These are phyloP conservation scores for Leucophenga montana DNA, from an alignment of 2,888 invertebrate genomes.

Conservation along the genomic window DNA sequence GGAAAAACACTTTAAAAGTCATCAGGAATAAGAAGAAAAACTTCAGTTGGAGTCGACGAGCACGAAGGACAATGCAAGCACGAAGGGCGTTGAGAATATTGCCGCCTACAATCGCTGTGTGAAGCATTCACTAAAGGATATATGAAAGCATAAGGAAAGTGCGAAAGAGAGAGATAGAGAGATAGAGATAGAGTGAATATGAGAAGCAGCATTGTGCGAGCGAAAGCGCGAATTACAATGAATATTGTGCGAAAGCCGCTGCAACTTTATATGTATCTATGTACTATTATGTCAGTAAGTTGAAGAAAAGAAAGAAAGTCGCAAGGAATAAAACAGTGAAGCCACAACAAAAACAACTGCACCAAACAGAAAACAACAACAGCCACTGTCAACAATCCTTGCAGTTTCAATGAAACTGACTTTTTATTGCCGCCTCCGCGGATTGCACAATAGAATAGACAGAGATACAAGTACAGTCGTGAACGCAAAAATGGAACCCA, in stretches of 20 bases:
- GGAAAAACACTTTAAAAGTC: constrained; percentile 47
- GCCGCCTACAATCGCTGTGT: neutral
- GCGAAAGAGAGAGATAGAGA: neutral
- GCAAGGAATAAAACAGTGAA: neutral
- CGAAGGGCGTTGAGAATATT: constrained; percentile 7
- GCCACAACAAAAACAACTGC: neutral
- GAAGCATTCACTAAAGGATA: neutral
- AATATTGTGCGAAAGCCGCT: no score
- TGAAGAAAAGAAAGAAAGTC: neutral
- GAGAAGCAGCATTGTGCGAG: no score
- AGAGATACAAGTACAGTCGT: neutral
- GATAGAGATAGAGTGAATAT: no score
- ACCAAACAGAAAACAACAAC: neutral
- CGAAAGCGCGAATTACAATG: no score
- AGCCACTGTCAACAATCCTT: neutral
- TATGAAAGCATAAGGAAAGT: no score
- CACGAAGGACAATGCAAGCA: constrained; percentile 31
- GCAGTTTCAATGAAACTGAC: neutral
- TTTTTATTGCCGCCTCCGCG: neutral
- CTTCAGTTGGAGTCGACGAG: constrained; percentile 5
- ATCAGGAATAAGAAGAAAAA: constrained; percentile 32
- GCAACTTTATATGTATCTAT: no score
- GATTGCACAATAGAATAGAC: neutral
- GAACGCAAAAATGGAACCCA: neutral
- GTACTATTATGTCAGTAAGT: constrained; percentile 1